Conservation (phyloP, 2,113 vertebrate genomes). For the Strigops habroptila region DNA sequence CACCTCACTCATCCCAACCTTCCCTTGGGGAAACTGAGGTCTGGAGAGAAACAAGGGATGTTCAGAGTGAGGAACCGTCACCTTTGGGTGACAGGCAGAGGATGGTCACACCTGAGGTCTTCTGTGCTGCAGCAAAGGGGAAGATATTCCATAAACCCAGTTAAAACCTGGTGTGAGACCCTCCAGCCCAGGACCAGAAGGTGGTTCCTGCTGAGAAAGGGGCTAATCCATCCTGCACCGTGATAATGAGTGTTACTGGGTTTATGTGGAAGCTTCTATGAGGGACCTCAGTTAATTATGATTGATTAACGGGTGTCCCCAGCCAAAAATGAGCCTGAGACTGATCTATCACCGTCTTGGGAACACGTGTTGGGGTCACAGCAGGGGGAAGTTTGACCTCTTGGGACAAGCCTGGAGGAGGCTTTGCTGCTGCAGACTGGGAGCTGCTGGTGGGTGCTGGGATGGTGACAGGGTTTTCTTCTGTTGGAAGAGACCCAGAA, state of each 20-base stretch:
- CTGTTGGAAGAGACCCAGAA: neutral
- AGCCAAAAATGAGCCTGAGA: neutral
- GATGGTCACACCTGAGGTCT: fast-evolving
- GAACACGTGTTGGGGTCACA: neutral
- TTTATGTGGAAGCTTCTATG: neutral
- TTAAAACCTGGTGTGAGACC: neutral
- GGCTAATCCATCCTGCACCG: neutral
- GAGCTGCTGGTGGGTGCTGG: neutral
- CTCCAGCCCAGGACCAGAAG: neutral
- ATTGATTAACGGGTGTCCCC: neutral
- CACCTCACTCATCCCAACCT: neutral
- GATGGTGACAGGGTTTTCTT: neutral
- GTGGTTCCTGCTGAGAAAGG: neutral
- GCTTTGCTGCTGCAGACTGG: neutral
- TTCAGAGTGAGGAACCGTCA: neutral
- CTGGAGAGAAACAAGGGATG: fast-evolving
- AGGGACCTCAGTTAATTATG: neutral
- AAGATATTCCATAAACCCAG: fast-evolving
- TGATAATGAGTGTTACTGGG: neutral
- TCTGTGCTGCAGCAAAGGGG: neutral
- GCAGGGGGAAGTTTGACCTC: neutral
- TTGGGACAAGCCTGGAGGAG: fast-evolving
- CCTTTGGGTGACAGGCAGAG: neutral
- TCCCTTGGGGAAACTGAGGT: fast-evolving
- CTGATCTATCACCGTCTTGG: neutral